A percentile compares a stretch with the other conserved stretches of the same genome.
These are phyloP conservation scores for Nanorana parkeri DNA, from an alignment of 2,113 vertebrate genomes.

Conservation along the genomic window DNA sequence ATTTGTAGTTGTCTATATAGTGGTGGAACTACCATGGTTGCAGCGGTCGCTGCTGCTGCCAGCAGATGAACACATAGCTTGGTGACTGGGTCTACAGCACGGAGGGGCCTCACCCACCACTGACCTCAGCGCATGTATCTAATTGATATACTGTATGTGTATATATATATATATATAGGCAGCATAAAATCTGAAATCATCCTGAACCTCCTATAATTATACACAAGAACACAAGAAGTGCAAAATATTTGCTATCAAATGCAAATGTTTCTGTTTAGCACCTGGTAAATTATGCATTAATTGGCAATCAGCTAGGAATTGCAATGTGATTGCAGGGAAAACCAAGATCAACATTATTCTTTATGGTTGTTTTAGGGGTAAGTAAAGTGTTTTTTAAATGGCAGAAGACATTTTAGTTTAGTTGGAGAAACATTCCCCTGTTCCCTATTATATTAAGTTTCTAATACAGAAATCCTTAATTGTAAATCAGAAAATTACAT, in stretches of 20 bases:
- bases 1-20: too few relatives aligned
- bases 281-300: conserved; percentile 47
- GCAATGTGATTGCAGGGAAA: conserved; percentile 31
- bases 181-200: neutral
- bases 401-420: neutral
- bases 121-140: too few relatives aligned
- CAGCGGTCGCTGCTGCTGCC: too few relatives aligned
- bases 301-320: conserved; percentile 33
- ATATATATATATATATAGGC: too few relatives aligned
- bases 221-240: neutral
- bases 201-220: conserved; percentile 4
- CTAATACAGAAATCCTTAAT: neutral
- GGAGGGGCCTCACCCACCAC: too few relatives aligned
- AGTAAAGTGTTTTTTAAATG: conserved; percentile 22
- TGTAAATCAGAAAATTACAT: neutral
- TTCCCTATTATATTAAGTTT: neutral
- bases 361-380: conserved; percentile 18
- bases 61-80: too few relatives aligned
- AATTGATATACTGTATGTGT: too few relatives aligned
- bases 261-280: conserved; percentile 24
- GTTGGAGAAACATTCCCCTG: neutral
- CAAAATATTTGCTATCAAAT: conserved; percentile 44
- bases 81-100: too few relatives aligned
- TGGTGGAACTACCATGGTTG: too few relatives aligned
- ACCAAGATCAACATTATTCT: conserved; percentile 21